Evolutionary conservation across 2,797 vertebrate genomes (phyloP).

Genomic region (Onychomys leucogaster): DNA sequence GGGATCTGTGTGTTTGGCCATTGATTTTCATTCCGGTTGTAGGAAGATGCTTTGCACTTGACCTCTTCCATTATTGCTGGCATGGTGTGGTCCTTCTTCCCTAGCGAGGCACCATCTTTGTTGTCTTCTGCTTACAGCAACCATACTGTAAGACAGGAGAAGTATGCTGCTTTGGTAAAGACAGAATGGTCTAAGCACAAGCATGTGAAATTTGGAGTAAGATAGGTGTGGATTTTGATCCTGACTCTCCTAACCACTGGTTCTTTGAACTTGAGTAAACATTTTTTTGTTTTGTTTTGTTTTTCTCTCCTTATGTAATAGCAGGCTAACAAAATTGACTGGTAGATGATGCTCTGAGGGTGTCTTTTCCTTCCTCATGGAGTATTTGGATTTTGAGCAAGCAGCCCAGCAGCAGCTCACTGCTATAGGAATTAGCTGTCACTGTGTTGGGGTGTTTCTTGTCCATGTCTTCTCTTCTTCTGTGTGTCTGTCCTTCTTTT

Average conservation of each 20-base stretch:
- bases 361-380: neutral
- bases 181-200: neutral
- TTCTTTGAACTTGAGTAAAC: neutral
- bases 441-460: neutral
- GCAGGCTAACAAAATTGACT: conserved; percentile 13
- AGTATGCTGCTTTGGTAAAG: neutral
- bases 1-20: neutral
- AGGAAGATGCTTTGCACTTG: neutral
- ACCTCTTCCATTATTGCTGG: neutral
- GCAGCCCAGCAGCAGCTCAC: neutral
- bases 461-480: neutral
- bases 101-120: neutral
- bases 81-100: neutral
- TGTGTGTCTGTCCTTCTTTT: neutral
- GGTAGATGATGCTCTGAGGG: neutral
- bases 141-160: neutral
- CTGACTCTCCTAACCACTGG: neutral
- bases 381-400: conserved; percentile 37
- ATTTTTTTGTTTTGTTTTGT: conserved; percentile 55
- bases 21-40: neutral
- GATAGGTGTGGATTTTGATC: conserved; percentile 4
- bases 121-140: neutral
- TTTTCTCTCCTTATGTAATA: neutral
- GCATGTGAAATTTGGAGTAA: neutral
- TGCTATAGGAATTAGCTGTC: conserved; percentile 12